phyloP scores from a whole-genome alignment of 2,888 invertebrate species.

The Aplocera efformata region DNA sequence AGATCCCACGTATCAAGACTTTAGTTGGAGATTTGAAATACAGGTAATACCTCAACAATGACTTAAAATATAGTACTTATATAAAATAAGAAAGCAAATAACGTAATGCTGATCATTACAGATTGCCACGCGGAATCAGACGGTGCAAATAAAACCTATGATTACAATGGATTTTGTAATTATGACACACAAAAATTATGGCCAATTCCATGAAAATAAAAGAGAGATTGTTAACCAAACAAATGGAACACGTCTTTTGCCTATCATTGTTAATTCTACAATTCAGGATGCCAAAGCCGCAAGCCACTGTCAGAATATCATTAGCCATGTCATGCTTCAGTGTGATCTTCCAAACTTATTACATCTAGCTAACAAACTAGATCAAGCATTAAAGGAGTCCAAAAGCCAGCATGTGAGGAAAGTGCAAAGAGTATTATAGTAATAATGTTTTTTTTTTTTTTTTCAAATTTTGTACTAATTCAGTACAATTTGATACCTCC shows the following conservation, averaged over 20 bases:
- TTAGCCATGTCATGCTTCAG: constrained; percentile 66
- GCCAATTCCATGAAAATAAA: constrained; percentile 35
- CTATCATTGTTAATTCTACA: constrained; percentile 43
- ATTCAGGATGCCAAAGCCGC: constrained; percentile 65
- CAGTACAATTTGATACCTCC: too few relatives aligned
- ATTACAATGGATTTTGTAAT: constrained; percentile 63
- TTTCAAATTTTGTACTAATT: too few relatives aligned
- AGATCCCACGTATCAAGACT: constrained; percentile 62
- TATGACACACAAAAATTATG: constrained; percentile 57
- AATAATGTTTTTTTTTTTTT: not conserved
- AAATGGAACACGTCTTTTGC: constrained; percentile 23
- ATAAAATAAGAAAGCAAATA: constrained; percentile 2
- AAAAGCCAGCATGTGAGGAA: constrained; percentile 79
- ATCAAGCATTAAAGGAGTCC: constrained; percentile 79
- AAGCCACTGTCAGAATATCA: constrained; percentile 65
- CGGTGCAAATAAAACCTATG: constrained; percentile 58
- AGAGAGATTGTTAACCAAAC: constrained; percentile 20
- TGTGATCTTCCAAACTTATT: constrained; percentile 79
- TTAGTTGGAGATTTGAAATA: constrained; percentile 71
- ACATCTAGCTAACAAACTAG: constrained; percentile 74
- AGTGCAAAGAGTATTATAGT: constrained; percentile 66
- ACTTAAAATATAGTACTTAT: not conserved
- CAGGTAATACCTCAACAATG: constrained; percentile 45
- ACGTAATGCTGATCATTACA: constrained; percentile 33
- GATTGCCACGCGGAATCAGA: constrained; percentile 55